Percentiles rank a stretch among this genome's conserved stretches.
phyloP scores from a whole-genome alignment of 2,888 invertebrate genomes.

The Parochlus steinenii region DNA sequence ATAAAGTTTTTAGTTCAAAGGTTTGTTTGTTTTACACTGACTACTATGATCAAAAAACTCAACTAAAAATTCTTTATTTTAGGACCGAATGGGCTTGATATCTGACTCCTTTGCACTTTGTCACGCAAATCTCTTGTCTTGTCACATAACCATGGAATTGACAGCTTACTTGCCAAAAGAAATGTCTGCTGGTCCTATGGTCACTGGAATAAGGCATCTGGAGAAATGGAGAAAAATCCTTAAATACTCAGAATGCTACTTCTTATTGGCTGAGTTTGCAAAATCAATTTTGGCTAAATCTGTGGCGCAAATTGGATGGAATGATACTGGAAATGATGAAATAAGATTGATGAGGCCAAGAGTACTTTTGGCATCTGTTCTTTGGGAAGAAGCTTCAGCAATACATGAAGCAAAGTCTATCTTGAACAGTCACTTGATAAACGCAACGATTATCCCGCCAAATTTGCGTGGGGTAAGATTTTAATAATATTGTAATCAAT shows the following conservation, averaged over 20 bases:
- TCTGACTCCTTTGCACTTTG: conserved; percentile 31
- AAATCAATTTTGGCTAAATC: conserved; percentile 27
- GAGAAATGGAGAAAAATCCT: conserved; percentile 32
- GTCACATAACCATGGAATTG: conserved; percentile 30
- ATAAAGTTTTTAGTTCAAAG: conserved; percentile 24
- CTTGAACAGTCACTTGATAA: conserved; percentile 26
- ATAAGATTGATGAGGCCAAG: conserved; percentile 28
- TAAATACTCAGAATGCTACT: conserved; percentile 30
- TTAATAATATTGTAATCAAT: neutral
- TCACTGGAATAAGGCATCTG: conserved; percentile 25
- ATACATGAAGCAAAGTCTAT: conserved; percentile 27
- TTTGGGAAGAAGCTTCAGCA: conserved; percentile 29
- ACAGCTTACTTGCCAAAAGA: conserved; percentile 29
- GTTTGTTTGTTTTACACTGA: conserved; percentile 16
- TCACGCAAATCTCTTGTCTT: conserved; percentile 29
- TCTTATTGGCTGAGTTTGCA: conserved; percentile 30
- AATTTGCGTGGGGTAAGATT: conserved; percentile 27
- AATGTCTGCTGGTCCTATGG: conserved; percentile 28
- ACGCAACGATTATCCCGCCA: conserved; percentile 24
- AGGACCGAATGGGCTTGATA: conserved; percentile 29
- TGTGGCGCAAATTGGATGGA: conserved; percentile 26
- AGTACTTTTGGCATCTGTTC: conserved; percentile 26
- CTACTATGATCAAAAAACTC: conserved; percentile 2
- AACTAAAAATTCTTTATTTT: neutral
- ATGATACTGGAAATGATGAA: conserved; percentile 26